A percentile compares a stretch with the other conserved stretches of the same genome.
Conservation (phyloP, 2,113 vertebrate genomes). For the Pitta sordida region DNA sequence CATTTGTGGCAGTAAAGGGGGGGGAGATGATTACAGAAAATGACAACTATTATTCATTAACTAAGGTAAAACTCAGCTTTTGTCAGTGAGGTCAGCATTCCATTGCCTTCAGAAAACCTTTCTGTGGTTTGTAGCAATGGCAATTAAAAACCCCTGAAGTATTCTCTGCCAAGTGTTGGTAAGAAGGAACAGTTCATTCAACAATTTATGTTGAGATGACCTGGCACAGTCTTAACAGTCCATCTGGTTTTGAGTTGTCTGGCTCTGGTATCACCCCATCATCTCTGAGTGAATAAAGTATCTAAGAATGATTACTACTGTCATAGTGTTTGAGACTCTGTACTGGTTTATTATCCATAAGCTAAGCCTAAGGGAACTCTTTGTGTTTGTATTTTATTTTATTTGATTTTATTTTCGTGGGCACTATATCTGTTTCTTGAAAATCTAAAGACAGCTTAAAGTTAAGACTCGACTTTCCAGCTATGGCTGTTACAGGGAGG, state of each 20-base stretch:
- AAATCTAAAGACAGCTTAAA: background rate
- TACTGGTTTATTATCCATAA: background rate
- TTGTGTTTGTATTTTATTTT: background rate
- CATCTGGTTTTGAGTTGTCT: conserved; percentile 43
- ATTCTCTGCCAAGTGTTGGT: conserved; percentile 42
- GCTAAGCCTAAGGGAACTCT: background rate
- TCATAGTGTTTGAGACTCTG: background rate
- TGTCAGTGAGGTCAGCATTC: conserved; percentile 50
- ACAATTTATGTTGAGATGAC: conserved; percentile 29
- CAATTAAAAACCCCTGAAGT: conserved; percentile 6
- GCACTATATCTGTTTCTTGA: background rate
- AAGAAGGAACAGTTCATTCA: conserved; percentile 27
- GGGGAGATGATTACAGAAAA: conserved; percentile 42
- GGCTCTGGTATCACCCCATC: background rate
- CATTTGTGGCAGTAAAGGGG: conserved; percentile 70
- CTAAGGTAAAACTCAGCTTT: conserved; percentile 57
- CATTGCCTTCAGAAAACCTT: conserved; percentile 17
- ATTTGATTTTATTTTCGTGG: conserved; percentile 42
- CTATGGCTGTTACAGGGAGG: background rate
- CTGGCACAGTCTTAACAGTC: background rate
- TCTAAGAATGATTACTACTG: background rate
- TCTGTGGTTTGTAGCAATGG: background rate
- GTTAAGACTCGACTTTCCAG: background rate
- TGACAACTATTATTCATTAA: conserved; percentile 70
- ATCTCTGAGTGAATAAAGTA: background rate